phyloP scores from a whole-genome alignment of 2,113 vertebrate genomes.

The Dromiciops gliroides region DNA sequence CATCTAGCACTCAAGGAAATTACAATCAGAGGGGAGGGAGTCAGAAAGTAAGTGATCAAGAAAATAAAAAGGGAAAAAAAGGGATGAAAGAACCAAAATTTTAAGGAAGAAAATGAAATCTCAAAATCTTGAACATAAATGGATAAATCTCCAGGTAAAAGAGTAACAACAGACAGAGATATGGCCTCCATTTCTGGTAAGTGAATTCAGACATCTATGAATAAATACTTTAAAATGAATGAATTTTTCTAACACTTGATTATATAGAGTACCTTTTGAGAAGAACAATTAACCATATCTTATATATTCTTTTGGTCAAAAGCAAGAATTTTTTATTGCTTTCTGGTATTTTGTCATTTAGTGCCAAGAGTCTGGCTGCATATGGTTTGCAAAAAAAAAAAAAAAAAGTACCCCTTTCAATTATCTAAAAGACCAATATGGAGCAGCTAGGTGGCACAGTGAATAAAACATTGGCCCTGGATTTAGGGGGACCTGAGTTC shows the following conservation, averaged over 20 bases:
- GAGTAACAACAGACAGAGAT: not conserved
- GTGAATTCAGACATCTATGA: not conserved
- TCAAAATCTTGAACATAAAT: not conserved
- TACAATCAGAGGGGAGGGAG: not conserved
- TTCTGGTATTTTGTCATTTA: not conserved
- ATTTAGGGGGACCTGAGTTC: no score
- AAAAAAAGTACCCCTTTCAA: not conserved
- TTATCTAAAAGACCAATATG: not conserved
- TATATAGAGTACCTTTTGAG: not conserved
- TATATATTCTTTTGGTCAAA: not conserved
- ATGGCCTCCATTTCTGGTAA: not conserved
- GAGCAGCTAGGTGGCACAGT: no score
- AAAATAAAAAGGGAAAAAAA: not conserved
- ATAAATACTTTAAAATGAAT: not conserved
- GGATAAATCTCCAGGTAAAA: not conserved
- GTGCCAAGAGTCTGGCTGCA: no score
- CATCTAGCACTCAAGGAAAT: not conserved
- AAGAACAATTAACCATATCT: not conserved
- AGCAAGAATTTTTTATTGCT: not conserved
- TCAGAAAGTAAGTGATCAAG: not conserved
- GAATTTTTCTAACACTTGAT: not conserved
- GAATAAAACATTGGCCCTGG: no score
- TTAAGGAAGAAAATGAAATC: not conserved
- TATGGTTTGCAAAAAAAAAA: not conserved
- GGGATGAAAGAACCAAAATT: not conserved